phyloP scores from a whole-genome alignment of 2,797 vertebrate species.

The Pelobates cultripes region DNA sequence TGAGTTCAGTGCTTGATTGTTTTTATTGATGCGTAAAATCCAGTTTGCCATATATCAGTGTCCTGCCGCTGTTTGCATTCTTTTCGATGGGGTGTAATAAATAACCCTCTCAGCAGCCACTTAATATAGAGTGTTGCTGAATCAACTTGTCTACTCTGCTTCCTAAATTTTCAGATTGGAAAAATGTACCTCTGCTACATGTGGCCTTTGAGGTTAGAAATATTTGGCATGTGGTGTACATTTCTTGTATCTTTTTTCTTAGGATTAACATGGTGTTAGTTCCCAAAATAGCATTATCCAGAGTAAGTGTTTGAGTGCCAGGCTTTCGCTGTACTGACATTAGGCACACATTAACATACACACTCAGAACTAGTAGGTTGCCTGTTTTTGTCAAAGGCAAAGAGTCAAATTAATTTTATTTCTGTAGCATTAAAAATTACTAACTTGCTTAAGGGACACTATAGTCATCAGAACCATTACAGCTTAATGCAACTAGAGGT shows the following conservation, averaged over 20 bases:
- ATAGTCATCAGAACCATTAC: too few species aligned
- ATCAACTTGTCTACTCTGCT: conserved; percentile 3
- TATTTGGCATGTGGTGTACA: conserved; percentile 11
- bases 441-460: too few species aligned
- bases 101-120: not conserved
- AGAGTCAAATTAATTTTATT: too few species aligned
- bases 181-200: not conserved
- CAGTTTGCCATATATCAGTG: too few species aligned
- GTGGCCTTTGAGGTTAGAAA: conserved; percentile 19
- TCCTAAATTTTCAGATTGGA: not conserved
- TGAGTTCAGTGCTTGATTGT: too few species aligned
- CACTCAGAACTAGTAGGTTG: not conserved
- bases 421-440: too few species aligned
- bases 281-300: conserved; percentile 25
- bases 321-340: not conserved
- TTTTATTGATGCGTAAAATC: too few species aligned
- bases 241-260: conserved; percentile 27
- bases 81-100: not conserved
- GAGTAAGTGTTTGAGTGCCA: not conserved
- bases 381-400: not conserved
- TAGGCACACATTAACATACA: too few species aligned
- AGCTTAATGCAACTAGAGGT: too few species aligned
- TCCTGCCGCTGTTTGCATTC: not conserved
- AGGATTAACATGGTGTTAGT: conserved; percentile 11
- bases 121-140: not conserved